These are phyloP conservation scores for Hydrozoanthus gracilis DNA, from an alignment of 92 coral and sea anemone species.

Conservation along the genomic window DNA sequence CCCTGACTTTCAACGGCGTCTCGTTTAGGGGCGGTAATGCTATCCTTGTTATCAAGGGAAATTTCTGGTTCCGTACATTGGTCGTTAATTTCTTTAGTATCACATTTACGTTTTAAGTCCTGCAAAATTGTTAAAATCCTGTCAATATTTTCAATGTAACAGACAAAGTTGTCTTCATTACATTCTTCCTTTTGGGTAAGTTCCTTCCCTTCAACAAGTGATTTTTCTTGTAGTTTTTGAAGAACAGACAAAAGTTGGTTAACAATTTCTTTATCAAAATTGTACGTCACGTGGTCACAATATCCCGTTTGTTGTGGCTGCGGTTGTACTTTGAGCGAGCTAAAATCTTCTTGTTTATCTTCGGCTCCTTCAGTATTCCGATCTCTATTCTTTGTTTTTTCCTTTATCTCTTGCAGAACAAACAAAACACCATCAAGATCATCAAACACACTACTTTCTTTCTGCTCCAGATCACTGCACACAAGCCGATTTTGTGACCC, in stretches of 20 bases:
- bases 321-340: background rate
- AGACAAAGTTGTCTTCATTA: conserved; percentile 5
- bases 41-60: background rate
- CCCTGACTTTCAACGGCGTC: background rate
- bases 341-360: background rate
- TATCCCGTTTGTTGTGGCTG: background rate
- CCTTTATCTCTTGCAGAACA: conserved; percentile 22
- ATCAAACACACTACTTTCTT: conserved; percentile 8
- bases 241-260: conserved; percentile 23
- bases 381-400: conserved; percentile 11
- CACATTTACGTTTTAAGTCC: background rate
- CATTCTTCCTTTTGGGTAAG: background rate
- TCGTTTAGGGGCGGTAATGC: background rate
- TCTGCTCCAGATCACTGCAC: conserved; percentile 1
- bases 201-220: background rate
- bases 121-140: conserved; percentile 36
- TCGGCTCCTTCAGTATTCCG: background rate
- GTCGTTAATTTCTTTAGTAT: background rate
- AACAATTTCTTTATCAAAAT: background rate
- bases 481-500: background rate
- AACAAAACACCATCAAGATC: conserved; percentile 28
- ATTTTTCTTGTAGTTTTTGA: background rate
- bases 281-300: conserved; percentile 2
- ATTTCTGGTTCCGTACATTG: background rate
- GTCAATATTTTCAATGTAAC: conserved; percentile 11